Base-by-base conservation (phyloP, 2,113 vertebrate species). In the Tragulus kanchil region DNA sequence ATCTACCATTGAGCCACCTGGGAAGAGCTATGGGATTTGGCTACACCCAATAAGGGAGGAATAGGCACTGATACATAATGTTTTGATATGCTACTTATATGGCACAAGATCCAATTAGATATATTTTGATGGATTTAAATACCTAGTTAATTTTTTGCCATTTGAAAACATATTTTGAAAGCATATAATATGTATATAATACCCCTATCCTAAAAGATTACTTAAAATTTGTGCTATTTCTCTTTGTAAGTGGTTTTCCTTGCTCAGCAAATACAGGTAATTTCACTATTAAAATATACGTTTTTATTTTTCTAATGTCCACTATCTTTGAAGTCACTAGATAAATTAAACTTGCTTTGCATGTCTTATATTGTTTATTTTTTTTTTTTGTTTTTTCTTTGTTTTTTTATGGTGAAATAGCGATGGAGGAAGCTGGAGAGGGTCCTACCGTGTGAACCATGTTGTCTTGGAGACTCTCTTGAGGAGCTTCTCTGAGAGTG, bases 41-140 rank as follows among this genome's bases (percentile, higher is more conserved):
- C 93, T 21, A 61, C 2, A 16, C 28, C 14, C 54, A 36, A 0
- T 3, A 56, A 59, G 54, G 90, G 52, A 77, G 48, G 21, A 89
- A 8, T 31, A 54, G 50, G 31, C 25, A 28, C 1, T 12, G 7
- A 16, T 8, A 5, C 0, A 6, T 2, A 36, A 5, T 83, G 23
- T 26, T 89, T 88, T 64, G 21, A 52, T 81, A 64, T 7, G 17
- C 48, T 58, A 15, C 67, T 84, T 79, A 67, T 31, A 17, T 48
- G 28, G 23, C 3, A 28, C 21, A 31, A 23, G n/a, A 16, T 67
- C 42, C 75, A 64, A 11, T 31, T 65, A 87, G 17, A 26, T 77
- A 11, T 78, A 79, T 92, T 86, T 82, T 92, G 59, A 86, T 84
- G 36, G 62, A 93, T 31, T 75, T 92, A 78, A 92, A 83, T 61